Conservation (phyloP, 2,888 invertebrate species). For the Hylaea fasciaria region DNA sequence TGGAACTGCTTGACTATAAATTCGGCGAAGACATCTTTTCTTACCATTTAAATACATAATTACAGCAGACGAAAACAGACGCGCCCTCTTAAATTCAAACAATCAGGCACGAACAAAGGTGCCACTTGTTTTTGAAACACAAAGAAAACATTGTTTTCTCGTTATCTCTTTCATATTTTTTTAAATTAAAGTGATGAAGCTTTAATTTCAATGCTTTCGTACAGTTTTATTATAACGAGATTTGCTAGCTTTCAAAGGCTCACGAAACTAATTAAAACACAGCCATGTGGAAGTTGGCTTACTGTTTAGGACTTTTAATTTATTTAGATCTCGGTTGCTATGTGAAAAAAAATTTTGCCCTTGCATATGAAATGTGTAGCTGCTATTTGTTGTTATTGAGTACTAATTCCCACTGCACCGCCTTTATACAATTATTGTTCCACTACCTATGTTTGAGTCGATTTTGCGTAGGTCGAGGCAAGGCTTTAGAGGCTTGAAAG, state of each 20-base stretch:
- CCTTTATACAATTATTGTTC: no score
- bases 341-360: no score
- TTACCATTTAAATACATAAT: not conserved
- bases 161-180: not conserved
- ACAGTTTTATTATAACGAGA: slow-evolving; percentile 17
- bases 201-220: slow-evolving; percentile 18
- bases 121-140: slow-evolving; percentile 1
- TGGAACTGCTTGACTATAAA: no score
- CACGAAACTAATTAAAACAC: not conserved
- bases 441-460: no score
- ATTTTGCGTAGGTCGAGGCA: no score
- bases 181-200: slow-evolving; percentile 13
- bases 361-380: no score
- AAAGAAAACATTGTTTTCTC: slow-evolving; percentile 1
- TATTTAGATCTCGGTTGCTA: no score
- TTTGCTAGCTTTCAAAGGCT: slow-evolving; percentile 2
- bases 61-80: not conserved
- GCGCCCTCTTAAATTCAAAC: not conserved
- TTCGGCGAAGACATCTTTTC: no score
- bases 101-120: slow-evolving; percentile 13
- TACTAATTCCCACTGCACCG: no score
- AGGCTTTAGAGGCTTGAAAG: no score
- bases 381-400: no score
- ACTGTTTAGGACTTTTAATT: no score
- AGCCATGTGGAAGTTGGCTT: not conserved